These are phyloP conservation scores for Allygus modestus DNA, from an alignment of 2,888 invertebrate species.

Conservation along the genomic window DNA sequence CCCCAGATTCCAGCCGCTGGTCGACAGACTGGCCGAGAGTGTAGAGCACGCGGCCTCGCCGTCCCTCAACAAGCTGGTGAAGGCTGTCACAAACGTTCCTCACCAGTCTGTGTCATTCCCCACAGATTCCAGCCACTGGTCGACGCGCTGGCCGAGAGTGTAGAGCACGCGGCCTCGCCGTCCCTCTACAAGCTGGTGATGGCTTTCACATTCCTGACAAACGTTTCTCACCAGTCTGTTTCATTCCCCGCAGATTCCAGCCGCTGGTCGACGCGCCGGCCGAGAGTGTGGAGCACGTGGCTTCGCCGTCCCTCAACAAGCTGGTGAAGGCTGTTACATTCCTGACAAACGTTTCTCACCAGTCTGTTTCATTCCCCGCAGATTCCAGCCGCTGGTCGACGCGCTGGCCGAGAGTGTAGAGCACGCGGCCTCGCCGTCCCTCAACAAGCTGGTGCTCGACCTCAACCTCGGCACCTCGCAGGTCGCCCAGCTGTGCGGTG, in stretches of 20 bases:
- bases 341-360: too few species aligned
- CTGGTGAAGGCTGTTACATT: slow-evolving; percentile 77
- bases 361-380: slow-evolving; percentile 76
- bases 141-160: slow-evolving; percentile 74
- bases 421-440: slow-evolving; percentile 72
- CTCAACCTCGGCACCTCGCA: slow-evolving; percentile 77
- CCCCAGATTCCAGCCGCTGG: slow-evolving; percentile 77
- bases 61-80: slow-evolving; percentile 76
- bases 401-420: slow-evolving; percentile 74
- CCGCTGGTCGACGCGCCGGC: slow-evolving; percentile 77
- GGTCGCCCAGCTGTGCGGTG: slow-evolving; percentile 76
- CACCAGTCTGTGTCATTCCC: slow-evolving; percentile 77
- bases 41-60: slow-evolving; percentile 70
- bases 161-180: slow-evolving; percentile 70
- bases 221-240: too few species aligned
- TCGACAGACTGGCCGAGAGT: slow-evolving; percentile 75
- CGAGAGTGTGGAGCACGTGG: slow-evolving; percentile 68
- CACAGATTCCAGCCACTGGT: slow-evolving; percentile 78
- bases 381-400: slow-evolving; percentile 77
- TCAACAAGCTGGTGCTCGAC: slow-evolving; percentile 77
- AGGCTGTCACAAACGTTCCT: too few species aligned
- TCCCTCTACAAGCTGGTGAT: slow-evolving; percentile 76
- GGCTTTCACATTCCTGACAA: slow-evolving; percentile 77
- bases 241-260: slow-evolving; percentile 77
- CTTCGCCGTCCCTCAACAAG: slow-evolving; percentile 74